Conservation (phyloP, 2,113 vertebrate genomes). For the Athene cunicularia region DNA sequence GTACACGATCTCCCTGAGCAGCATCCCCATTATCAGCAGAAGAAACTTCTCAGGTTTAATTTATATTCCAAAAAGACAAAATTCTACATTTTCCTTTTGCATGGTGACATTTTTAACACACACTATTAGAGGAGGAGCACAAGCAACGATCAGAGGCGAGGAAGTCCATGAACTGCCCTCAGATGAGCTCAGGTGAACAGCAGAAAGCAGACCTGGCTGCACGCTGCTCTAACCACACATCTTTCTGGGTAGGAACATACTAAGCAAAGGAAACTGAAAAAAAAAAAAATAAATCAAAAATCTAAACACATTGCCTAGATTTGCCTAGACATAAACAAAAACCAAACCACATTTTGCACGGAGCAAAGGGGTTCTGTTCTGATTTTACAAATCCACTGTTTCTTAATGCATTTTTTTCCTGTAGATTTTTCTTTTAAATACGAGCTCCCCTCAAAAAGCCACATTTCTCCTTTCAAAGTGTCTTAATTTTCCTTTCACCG, state of each 20-base stretch:
- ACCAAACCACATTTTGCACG: background rate
- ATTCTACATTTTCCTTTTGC: background rate
- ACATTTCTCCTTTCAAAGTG: conserved; percentile 21
- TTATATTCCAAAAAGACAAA: background rate
- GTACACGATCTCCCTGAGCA: fast-evolving
- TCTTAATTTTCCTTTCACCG: conserved; percentile 17
- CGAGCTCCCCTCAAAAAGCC: conserved; percentile 24
- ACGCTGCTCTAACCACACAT: no score
- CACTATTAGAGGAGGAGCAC: background rate
- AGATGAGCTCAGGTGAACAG: background rate
- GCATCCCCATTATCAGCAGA: background rate
- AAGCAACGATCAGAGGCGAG: background rate
- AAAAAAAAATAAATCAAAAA: background rate
- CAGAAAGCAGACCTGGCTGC: background rate
- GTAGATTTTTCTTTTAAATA: background rate
- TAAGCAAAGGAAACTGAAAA: background rate
- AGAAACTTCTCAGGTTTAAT: background rate
- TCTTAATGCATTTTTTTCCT: background rate
- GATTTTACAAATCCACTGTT: background rate
- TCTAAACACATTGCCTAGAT: background rate
- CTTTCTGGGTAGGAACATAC: background rate
- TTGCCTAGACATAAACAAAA: background rate
- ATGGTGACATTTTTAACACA: background rate
- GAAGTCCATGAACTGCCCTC: fast-evolving
- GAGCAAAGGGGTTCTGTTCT: background rate